Conservation (phyloP, 2,888 invertebrate genomes). For the Syrphus vitripennis region DNA sequence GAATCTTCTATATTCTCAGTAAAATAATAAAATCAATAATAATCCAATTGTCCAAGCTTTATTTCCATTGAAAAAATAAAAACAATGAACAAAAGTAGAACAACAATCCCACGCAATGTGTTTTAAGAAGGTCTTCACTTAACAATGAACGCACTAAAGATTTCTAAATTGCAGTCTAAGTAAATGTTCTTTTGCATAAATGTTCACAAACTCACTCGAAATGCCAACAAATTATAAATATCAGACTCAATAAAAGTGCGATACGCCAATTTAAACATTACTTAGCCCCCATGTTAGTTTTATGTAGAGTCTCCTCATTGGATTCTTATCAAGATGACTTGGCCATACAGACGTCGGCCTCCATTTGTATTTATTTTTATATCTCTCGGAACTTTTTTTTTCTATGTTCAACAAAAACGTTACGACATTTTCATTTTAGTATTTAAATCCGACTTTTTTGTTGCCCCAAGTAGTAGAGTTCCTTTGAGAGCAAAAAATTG, state of each 20-base stretch:
- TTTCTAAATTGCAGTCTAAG: neutral
- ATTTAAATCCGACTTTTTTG: slow-evolving; percentile 22
- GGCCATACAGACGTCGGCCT: slow-evolving; percentile 28
- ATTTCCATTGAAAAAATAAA: neutral
- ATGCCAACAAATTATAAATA: slow-evolving; percentile 61
- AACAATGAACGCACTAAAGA: neutral
- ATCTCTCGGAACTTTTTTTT: slow-evolving; percentile 9
- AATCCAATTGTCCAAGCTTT: neutral
- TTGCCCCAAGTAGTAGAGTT: slow-evolving; percentile 6
- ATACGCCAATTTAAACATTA: neutral
- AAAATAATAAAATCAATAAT: neutral
- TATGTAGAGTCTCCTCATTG: slow-evolving; percentile 24
- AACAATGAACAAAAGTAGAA: slow-evolving; percentile 4
- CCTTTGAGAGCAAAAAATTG: slow-evolving; percentile 51
- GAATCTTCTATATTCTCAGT: neutral
- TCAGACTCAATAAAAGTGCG: slow-evolving; percentile 27
- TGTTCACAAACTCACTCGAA: neutral
- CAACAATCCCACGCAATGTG: slow-evolving; percentile 35
- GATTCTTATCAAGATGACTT: slow-evolving; percentile 59
- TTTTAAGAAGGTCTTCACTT: neutral
- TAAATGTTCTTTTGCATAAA: neutral
- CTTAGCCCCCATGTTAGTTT: neutral
- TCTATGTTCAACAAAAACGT: slow-evolving; percentile 44
- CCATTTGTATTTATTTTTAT: neutral
- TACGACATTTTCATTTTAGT: slow-evolving; percentile 58